Evolutionary conservation across 92 coral and sea anemone species (phyloP), one percentile per base, ranked within the genome.

Genomic region (Epizoanthus ramosus): DNA sequence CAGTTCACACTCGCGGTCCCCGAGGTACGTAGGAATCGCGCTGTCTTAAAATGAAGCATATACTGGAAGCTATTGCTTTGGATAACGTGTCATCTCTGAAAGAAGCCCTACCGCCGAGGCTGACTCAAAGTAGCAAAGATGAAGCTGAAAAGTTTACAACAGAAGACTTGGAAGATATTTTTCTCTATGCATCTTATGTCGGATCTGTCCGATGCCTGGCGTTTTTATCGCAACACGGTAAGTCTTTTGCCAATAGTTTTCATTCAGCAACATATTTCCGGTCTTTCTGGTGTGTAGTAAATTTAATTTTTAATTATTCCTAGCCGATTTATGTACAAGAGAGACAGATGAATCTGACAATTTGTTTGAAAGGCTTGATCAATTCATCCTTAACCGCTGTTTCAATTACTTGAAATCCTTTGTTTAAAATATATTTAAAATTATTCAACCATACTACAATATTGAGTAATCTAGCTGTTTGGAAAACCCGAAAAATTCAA

Each of bases 141-240:
- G 70, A 77, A 5, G 28, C 61, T 12, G 39, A 61, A 8, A 41
- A 61, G 18, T 7, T 61, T 13, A 77, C 71, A 61, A 61, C 82
- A 77, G 82, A 77, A 37, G 71, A 77, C 43, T 35, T 77, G 10
- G 57, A 77, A 37, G 82, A 77, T 77, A 5, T 77, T 21, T 77
- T 61, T 25, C 37, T 77, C 1, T 69, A 77, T 14, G 82, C 82
- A 6, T 41, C 82, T 5, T 77, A 37, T 22, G 39, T 77, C 8
- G 82, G 82, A 6, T 61, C 82, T 39, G 7, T 39, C 5, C 66
- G 50, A 14, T 77, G 82, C 47, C 82, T 77, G 7, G 58, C 41
- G 82, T 43, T 37, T 61, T 77, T 77, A 53, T 41, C 82, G 21
- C 25, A 61, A 14, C 63, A 61, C 22, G 82, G 82, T 77, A 17